Evolutionary conservation across 2,797 vertebrate species (phyloP).

Genomic region (Siniperca undulata): DNA sequence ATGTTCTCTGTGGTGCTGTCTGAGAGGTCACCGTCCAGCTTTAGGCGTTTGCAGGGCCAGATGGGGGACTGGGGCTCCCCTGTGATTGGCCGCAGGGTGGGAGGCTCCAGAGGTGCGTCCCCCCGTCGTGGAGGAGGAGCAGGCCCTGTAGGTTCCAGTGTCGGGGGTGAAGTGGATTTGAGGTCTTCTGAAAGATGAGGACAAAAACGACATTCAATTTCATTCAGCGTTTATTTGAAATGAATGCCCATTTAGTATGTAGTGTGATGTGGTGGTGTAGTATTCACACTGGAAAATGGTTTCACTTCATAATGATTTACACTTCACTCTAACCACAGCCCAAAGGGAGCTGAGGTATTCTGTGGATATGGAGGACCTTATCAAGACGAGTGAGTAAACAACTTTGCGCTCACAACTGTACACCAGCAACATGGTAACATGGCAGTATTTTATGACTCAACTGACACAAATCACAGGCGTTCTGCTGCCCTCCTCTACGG

Average conservation of each 20-base stretch:
- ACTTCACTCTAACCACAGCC: conserved; percentile 56
- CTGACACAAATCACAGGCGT: conserved; percentile 57
- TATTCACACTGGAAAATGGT: conserved; percentile 78
- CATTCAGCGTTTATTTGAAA: conserved; percentile 6
- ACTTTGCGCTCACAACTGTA: conserved; percentile 74
- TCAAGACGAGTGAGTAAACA: conserved; percentile 60
- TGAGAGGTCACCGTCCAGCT: conserved; percentile 83
- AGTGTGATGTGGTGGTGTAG: conserved; percentile 78
- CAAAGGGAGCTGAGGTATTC: conserved; percentile 48
- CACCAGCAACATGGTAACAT: conserved; percentile 68
- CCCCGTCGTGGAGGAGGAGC: conserved; percentile 90
- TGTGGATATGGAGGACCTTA: conserved; percentile 59
- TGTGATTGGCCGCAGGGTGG: conserved; percentile 93
- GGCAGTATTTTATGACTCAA: conserved; percentile 46
- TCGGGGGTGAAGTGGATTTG: conserved; percentile 92
- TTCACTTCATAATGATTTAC: conserved; percentile 65
- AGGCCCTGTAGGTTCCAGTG: conserved; percentile 93
- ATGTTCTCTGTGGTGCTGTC: conserved; percentile 71
- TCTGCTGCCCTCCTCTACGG: conserved; percentile 47
- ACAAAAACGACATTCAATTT: conserved; percentile 32
- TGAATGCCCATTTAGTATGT: conserved; percentile 72
- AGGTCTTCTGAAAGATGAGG: conserved; percentile 88
- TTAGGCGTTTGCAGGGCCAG: conserved; percentile 87
- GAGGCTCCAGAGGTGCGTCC: conserved; percentile 92
- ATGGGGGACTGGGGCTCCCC: conserved; percentile 84